Base-by-base conservation (phyloP, 2,113 vertebrate genomes). In the Saguinus midas region DNA sequence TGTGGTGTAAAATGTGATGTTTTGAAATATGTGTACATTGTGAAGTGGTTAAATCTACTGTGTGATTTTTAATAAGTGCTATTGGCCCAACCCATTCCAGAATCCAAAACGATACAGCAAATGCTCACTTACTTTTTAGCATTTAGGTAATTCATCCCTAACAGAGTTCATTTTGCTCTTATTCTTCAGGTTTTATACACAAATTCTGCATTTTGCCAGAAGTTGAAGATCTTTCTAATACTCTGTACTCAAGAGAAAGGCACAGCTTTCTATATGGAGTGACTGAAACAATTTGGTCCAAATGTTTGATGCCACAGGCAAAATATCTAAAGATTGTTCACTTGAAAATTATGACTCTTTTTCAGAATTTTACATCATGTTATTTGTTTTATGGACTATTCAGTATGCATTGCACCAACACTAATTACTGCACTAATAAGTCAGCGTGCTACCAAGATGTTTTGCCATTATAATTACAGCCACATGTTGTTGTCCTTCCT, bases 401-500 rank as follows among this genome's bases (percentile, higher is more conserved):
- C 98, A 98, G 98, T 98, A 97, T 97, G 95, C 96, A 98, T 98
- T 98, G 96, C 98, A 98, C 97, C 98, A 98, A 98, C 93, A 97
- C 97, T 97, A 98, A 97, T 99, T 98, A 98, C 95, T 0, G 0
- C 79, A n/a, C 98, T 98, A 98, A 98, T 98, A 99, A 98, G 98
- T 99, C 98, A 98, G 97, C 73, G 82, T 98, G 98, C 97, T 98
- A 98, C 98, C 0, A 37, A 97, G 98, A 98, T 98, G 94, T 97
- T 98, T 97, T 98, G 96, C 97, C 93, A 96, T 98, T 98, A 97
- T 98, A 98, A 99, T 98, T 98, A 96, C 89, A 98, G 98, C 98
- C 98, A 98, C 98, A 98, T 98, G 98, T 98, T 98, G 98, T 98
- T 98, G 98, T 98, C 98, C 97, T 97, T 98, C 97, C 98, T 98